Percentiles rank a stretch among this genome's conserved stretches.
phyloP scores from a whole-genome alignment of 2,113 vertebrate species.

The Protobothrops mucrosquamatus region DNA sequence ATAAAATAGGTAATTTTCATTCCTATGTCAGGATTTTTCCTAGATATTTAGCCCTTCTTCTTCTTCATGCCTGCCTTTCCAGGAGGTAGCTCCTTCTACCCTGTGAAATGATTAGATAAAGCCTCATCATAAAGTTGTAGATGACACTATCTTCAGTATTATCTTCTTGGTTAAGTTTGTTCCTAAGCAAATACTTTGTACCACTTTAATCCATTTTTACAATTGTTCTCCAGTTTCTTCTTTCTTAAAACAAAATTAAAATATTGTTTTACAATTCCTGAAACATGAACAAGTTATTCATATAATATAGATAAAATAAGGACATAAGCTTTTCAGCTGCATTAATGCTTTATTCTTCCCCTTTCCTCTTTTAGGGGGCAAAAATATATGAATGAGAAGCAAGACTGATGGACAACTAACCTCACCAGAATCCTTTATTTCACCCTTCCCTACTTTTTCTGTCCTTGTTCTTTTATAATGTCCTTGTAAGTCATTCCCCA shows the following conservation, averaged over 20 bases:
- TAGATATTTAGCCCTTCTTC: neutral
- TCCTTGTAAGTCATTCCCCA: neutral
- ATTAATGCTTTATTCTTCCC: neutral
- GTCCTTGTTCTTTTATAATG: neutral
- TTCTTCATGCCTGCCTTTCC: neutral
- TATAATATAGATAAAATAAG: neutral
- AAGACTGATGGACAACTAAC: neutral
- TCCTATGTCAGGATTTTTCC: neutral
- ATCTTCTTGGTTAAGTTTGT: neutral
- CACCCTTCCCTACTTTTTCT: neutral
- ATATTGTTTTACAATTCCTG: neutral
- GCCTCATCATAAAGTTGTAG: neutral
- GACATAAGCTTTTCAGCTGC: neutral
- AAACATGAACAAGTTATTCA: neutral
- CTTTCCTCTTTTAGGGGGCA: neutral
- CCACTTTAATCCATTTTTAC: neutral
- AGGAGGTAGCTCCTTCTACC: neutral
- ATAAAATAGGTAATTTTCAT: neutral
- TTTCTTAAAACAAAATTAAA: neutral
- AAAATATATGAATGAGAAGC: neutral
- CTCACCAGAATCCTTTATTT: neutral
- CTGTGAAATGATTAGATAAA: neutral
- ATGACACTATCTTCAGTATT: neutral
- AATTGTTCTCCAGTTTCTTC: neutral
- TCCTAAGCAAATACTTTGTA: neutral